Evolutionary conservation across 2,888 invertebrate genomes (phyloP), one percentile per base, ranked within the genome.

Genomic region (Bombylius major): DNA sequence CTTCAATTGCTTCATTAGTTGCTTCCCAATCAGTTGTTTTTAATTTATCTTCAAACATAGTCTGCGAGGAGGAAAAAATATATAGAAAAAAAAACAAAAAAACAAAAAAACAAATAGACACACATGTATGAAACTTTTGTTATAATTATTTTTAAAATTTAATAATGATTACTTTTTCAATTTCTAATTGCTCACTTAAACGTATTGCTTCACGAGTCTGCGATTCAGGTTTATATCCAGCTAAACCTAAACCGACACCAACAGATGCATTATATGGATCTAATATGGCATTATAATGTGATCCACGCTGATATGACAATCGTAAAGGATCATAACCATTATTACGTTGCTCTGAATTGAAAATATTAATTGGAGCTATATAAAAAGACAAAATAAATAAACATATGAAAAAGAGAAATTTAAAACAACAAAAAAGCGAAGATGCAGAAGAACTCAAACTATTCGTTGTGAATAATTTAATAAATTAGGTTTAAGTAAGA

Each of bases 11-110:
- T 70, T 91, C 89, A 69, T 89, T 89, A 1, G 92, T 93, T 9
- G 91, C 87, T 71, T 93, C 91, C 89, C 89, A 91, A 72, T 93
- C 92, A 7, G 91, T 90, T 59, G 90, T 90, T 65, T 85, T 82
- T 50, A 92, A 72, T 70, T 93, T 93, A 70, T 93, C 92, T 71
- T 92, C 87, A 64, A 93, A 77, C 91, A 93, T 93, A 2, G 89
- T 85, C 84, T 88, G 61, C 3, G 66, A 61, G 9, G 62, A 58
- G 56, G 54, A 60, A 58, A 57, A 47, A 47, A 52, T 50, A 44
- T 51, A 44, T 11, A 39, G 5, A 8, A 8, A 39, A 9, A 39
- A 39, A 39, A 39, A 9, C 11, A 39, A 39, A 39, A 39, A 39
- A 4, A 39, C 4, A 9, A 9, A 11, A 11, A 42, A 42, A 42